These are phyloP conservation scores for Merluccius polli DNA, from an alignment of 2,797 vertebrate genomes.

Conservation along the genomic window DNA sequence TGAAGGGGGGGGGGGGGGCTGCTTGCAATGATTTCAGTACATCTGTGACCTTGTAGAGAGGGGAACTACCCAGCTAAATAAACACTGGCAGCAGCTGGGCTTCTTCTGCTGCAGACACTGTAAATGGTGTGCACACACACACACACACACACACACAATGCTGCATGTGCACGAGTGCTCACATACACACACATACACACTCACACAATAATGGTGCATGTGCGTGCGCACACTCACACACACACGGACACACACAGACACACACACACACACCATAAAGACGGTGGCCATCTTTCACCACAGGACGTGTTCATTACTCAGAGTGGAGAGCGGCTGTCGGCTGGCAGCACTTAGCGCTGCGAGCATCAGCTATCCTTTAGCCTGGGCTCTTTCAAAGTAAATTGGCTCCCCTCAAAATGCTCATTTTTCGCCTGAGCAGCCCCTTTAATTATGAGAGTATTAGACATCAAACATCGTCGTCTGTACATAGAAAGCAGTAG, in stretches of 20 bases:
- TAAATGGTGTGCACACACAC: not conserved
- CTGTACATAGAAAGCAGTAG: not conserved
- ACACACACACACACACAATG: not conserved
- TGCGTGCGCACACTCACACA: not conserved
- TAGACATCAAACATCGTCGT: not conserved
- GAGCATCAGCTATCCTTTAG: conserved; percentile 6
- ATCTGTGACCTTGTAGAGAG: conserved; percentile 36
- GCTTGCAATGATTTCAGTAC: not conserved
- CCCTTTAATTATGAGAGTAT: not conserved
- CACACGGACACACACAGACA: not conserved
- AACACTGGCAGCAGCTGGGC: conserved; percentile 17
- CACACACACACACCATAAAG: conserved; percentile 45
- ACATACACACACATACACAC: not conserved
- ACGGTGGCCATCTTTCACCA: conserved; percentile 35
- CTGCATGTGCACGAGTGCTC: no score
- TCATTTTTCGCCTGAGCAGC: not conserved
- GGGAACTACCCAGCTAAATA: conserved; percentile 7
- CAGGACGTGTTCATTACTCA: conserved; percentile 41
- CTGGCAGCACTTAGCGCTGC: conserved; percentile 14
- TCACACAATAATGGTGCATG: not conserved
- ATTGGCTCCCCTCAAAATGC: conserved; percentile 3
- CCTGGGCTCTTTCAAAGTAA: not conserved
- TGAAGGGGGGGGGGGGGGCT: not conserved
- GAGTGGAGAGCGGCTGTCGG: conserved; percentile 23
- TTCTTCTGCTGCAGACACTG: not conserved